Conservation (phyloP, 2,888 invertebrate genomes). For the Pyrocoelia pectoralis region DNA sequence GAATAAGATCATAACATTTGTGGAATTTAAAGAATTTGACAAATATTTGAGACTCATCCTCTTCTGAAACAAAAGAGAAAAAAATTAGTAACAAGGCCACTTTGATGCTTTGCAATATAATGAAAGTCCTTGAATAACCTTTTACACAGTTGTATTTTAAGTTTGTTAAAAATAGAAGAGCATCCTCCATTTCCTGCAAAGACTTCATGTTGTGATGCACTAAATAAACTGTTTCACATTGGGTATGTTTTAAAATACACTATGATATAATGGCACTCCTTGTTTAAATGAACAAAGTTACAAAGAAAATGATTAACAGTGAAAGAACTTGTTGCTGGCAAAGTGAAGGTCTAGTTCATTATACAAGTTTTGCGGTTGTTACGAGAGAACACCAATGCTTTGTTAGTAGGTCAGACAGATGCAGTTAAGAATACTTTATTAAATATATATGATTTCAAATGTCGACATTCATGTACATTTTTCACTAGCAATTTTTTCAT, state of each 20-base stretch:
- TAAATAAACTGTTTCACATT: too few species aligned
- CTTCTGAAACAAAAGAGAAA: slow-evolving; percentile 73
- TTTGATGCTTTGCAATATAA: not conserved
- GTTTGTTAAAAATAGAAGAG: not conserved
- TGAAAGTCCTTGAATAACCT: not conserved
- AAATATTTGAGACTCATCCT: slow-evolving; percentile 96
- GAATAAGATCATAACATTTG: slow-evolving; percentile 99
- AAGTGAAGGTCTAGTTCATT: not conserved
- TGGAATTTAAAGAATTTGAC: slow-evolving; percentile 99
- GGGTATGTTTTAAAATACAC: too few species aligned
- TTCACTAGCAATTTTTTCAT: too few species aligned
- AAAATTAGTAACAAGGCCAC: not conserved
- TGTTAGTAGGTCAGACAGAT: too few species aligned
- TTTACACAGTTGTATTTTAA: not conserved
- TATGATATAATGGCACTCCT: not conserved
- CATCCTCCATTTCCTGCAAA: not conserved
- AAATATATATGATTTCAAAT: too few species aligned
- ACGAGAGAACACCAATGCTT: not conserved
- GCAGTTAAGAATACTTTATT: too few species aligned
- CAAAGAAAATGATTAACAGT: not conserved
- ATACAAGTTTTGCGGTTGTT: not conserved
- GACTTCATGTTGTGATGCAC: not conserved
- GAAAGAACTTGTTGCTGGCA: not conserved
- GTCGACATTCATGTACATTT: too few species aligned
- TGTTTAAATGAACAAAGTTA: not conserved